Evolutionary conservation across 2,797 vertebrate species (phyloP).

Genomic region (Helostoma temminkii): DNA sequence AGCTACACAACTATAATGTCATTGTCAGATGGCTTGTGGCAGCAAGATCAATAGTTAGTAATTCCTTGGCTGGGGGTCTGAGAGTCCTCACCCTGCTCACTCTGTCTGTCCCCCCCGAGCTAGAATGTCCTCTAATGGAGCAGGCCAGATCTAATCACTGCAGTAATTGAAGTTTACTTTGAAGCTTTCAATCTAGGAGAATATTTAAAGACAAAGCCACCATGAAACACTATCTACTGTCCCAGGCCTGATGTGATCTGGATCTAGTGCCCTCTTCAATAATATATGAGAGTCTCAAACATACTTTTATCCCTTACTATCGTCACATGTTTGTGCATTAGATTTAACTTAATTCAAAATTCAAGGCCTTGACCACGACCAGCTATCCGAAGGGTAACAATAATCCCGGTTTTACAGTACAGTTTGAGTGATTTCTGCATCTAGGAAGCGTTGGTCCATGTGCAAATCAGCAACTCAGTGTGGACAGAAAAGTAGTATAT

Average conservation of each 20-base stretch:
- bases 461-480: too few relatives aligned
- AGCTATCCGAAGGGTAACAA: slow-evolving; percentile 12
- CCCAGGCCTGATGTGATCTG: slow-evolving; percentile 76
- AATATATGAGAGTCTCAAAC: slow-evolving; percentile 83
- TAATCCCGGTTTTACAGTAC: background rate
- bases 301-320: slow-evolving; percentile 68
- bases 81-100: slow-evolving; percentile 67
- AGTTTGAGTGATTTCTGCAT: background rate
- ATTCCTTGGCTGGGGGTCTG: slow-evolving; percentile 78
- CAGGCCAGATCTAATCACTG: slow-evolving; percentile 86
- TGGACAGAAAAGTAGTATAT: background rate
- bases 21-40: slow-evolving; percentile 79
- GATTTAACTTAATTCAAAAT: slow-evolving; percentile 53
- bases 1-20: slow-evolving; percentile 76
- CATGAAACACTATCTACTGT: slow-evolving; percentile 85
- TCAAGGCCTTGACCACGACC: slow-evolving; percentile 23
- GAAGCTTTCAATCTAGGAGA: slow-evolving; percentile 86
- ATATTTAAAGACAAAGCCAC: slow-evolving; percentile 86
- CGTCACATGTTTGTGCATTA: slow-evolving; percentile 53
- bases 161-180: slow-evolving; percentile 88
- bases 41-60: slow-evolving; percentile 82
- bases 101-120: slow-evolving; percentile 65
- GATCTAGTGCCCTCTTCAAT: slow-evolving; percentile 80
- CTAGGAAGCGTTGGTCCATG: background rate
- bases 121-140: slow-evolving; percentile 89